Percentiles rank a stretch among this genome's conserved stretches.
phyloP scores from a whole-genome alignment of 2,888 invertebrate species.

The Drosophila picticornis region DNA sequence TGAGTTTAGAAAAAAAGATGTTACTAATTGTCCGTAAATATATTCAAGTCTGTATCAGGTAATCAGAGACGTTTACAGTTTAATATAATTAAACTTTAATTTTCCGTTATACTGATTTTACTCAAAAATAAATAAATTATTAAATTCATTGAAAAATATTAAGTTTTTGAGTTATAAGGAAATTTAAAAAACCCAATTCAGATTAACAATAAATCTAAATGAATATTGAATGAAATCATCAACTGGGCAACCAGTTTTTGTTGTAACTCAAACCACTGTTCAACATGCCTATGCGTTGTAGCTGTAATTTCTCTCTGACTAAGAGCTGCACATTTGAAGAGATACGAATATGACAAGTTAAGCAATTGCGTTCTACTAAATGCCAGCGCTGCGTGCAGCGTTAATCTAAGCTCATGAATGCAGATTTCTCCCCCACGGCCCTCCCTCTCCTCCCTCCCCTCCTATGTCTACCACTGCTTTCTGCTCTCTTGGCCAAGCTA shows the following conservation, averaged over 20 bases:
- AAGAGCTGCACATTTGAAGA: conserved; percentile 74
- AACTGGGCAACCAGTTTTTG: no score
- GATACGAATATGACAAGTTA: conserved; percentile 79
- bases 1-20: neutral
- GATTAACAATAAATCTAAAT: neutral
- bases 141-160: neutral
- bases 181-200: neutral
- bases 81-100: neutral
- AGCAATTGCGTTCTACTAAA: conserved; percentile 72
- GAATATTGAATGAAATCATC: neutral
- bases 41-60: neutral
- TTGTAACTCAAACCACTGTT: conserved; percentile 38
- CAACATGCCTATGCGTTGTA: conserved; percentile 21
- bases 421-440: conserved; percentile 19
- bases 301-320: conserved; percentile 48
- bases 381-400: conserved; percentile 65
- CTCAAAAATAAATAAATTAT: fast-evolving
- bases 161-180: neutral
- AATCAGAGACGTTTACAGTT: neutral
- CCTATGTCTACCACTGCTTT: conserved; percentile 2
- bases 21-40: no score
- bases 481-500: conserved; percentile 35
- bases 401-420: conserved; percentile 55
- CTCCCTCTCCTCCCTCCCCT: neutral
- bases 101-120: neutral